Evolutionary conservation across 2,113 vertebrate genomes (phyloP).

Genomic region (Eidolon helvum): DNA sequence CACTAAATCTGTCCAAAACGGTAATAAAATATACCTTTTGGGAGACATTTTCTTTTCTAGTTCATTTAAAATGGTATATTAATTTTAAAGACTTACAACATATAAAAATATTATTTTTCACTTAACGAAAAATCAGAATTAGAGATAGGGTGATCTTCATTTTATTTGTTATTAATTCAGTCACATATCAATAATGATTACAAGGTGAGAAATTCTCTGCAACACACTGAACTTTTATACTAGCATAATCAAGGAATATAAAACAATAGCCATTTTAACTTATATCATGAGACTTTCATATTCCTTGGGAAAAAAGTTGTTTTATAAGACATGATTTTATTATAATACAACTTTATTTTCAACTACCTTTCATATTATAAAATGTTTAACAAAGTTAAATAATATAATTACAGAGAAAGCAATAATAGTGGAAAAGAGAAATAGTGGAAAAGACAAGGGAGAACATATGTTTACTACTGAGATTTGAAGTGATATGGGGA

Average conservation of each 20-base stretch:
- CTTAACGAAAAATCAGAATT: conserved; percentile 20
- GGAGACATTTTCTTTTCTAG: conserved; percentile 11
- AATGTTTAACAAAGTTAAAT: conserved; percentile 68
- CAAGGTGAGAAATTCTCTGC: neutral
- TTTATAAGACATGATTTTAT: conserved; percentile 54
- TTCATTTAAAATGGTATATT: neutral
- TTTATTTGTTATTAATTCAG: neutral
- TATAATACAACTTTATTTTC: conserved; percentile 65
- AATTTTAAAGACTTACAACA: neutral
- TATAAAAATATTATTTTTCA: neutral
- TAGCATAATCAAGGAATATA: conserved; percentile 1
- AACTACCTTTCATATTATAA: conserved; percentile 57
- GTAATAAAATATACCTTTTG: neutral
- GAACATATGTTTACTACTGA: conserved; percentile 74
- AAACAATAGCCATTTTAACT: conserved; percentile 41
- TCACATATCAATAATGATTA: neutral
- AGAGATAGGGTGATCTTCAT: neutral
- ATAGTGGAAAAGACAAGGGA: conserved; percentile 70
- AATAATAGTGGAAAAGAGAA: conserved; percentile 61
- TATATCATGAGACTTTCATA: conserved; percentile 20
- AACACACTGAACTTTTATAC: conserved; percentile 1
- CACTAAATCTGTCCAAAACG: conserved; percentile 19
- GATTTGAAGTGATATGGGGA: conserved; percentile 65
- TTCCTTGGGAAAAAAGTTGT: conserved; percentile 57
- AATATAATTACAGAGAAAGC: conserved; percentile 68